These are phyloP conservation scores for Antheraea mylitta DNA, from an alignment of 1,140 invertebrate genomes.

Conservation along the genomic window DNA sequence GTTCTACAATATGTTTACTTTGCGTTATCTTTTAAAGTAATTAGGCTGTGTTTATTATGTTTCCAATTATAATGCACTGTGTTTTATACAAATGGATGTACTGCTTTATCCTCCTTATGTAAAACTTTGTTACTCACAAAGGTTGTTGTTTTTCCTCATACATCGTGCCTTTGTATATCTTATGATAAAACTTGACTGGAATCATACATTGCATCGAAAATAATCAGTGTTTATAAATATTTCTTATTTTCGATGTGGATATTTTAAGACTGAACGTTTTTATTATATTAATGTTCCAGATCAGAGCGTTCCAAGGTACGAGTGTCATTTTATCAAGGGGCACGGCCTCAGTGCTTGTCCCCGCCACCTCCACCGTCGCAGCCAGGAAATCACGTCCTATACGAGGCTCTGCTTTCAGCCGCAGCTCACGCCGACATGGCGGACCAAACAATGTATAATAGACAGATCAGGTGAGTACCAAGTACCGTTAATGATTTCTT, in stretches of 20 bases:
- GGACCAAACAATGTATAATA: slow-evolving; percentile 75
- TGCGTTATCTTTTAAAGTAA: not conserved
- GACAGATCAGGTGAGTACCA: slow-evolving; percentile 80
- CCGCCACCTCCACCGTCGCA: slow-evolving; percentile 78
- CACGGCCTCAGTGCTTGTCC: slow-evolving; percentile 85
- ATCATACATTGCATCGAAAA: too few species aligned
- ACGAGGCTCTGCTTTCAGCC: slow-evolving; percentile 65
- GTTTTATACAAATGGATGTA: too few species aligned
- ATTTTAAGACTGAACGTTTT: not conserved
- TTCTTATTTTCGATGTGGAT: not conserved
- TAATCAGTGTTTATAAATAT: not conserved
- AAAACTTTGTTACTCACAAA: not conserved
- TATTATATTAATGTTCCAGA: slow-evolving; percentile 60
- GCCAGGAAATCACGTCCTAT: slow-evolving; percentile 67
- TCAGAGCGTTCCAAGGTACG: slow-evolving; percentile 86
- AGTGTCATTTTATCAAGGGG: slow-evolving; percentile 89
- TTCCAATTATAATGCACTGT: not conserved
- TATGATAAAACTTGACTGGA: not conserved
- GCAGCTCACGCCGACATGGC: slow-evolving; percentile 65
- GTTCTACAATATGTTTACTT: not conserved
- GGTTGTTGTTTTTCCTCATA: not conserved
- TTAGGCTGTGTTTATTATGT: not conserved
- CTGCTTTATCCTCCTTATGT: not conserved
- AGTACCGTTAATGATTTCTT: too few species aligned
- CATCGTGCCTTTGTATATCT: not conserved